Evolutionary conservation across 1,140 invertebrate species (phyloP).

Genomic region (Drosophila subobscura): DNA sequence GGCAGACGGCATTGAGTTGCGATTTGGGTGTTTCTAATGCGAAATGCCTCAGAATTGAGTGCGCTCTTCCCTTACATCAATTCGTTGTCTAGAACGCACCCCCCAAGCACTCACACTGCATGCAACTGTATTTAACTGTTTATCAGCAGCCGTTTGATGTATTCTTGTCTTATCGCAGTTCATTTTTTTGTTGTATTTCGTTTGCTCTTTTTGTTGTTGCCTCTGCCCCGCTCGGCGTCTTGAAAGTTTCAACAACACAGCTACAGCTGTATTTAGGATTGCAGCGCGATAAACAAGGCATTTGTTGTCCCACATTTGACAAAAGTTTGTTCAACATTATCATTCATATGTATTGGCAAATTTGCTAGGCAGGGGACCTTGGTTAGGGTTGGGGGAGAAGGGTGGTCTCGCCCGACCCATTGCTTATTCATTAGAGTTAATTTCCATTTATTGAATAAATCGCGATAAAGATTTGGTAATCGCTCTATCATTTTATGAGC

Average conservation of each 20-base stretch:
- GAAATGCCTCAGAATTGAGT: constrained; percentile 14
- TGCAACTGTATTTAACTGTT: constrained; percentile 15
- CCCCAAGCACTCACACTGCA: background rate
- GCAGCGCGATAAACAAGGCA: constrained; percentile 50
- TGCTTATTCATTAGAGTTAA: constrained; percentile 19
- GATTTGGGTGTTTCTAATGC: constrained; percentile 51
- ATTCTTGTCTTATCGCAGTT: constrained; percentile 42
- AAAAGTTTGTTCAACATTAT: constrained; percentile 1
- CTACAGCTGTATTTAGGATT: background rate
- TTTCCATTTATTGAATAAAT: constrained; percentile 2
- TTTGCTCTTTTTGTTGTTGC: constrained; percentile 14
- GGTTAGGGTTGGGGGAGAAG: too few species aligned
- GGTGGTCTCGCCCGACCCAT: constrained; percentile 18
- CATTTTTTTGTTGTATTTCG: constrained; percentile 16
- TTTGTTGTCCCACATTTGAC: constrained; percentile 52
- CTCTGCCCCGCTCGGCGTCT: constrained; percentile 1
- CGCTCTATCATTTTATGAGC: constrained; percentile 35
- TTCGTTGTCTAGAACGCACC: background rate
- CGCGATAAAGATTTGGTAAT: constrained; percentile 37
- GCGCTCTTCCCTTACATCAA: too few species aligned
- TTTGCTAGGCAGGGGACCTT: constrained; percentile 32
- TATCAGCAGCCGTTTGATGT: constrained; percentile 39
- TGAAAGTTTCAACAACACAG: constrained; percentile 19
- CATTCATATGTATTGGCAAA: constrained; percentile 3
- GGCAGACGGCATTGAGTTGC: constrained; percentile 58